phyloP scores from a whole-genome alignment of 2,888 invertebrate species.

The Dryococelus australis region DNA sequence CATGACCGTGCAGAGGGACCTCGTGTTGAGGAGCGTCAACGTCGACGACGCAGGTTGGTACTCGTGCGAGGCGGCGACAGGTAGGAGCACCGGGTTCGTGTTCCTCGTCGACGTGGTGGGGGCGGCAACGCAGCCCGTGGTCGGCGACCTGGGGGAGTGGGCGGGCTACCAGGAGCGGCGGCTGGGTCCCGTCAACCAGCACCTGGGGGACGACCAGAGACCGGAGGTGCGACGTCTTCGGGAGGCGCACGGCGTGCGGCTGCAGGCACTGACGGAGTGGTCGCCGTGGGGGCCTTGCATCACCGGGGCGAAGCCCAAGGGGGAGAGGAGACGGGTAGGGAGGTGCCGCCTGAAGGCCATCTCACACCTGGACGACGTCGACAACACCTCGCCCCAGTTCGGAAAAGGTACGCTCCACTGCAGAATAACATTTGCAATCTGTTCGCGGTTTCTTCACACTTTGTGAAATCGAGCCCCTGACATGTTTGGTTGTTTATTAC shows the following conservation, averaged over 20 bases:
- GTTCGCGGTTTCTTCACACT: too few relatives aligned
- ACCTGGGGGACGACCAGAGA: conserved; percentile 10
- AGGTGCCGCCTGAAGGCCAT: conserved; percentile 60
- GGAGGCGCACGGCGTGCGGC: neutral
- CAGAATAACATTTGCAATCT: too few relatives aligned
- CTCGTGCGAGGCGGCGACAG: conserved; percentile 60
- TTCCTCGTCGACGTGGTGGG: conserved; percentile 58
- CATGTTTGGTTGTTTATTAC: too few relatives aligned
- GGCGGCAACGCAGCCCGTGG: conserved; percentile 50
- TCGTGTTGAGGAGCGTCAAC: conserved; percentile 59
- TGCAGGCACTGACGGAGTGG: conserved; percentile 56
- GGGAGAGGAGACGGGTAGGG: conserved; percentile 58
- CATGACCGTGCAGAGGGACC: conserved; percentile 59
- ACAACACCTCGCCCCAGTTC: too few relatives aligned
- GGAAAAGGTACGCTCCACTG: too few relatives aligned
- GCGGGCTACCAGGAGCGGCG: conserved; percentile 60
- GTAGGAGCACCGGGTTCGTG: conserved; percentile 57
- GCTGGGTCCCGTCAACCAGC: conserved; percentile 56
- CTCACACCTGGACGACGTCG: too few relatives aligned
- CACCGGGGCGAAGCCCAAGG: conserved; percentile 56
- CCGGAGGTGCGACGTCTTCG: conserved; percentile 19
- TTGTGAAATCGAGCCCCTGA: too few relatives aligned
- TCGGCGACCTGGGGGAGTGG: conserved; percentile 62
- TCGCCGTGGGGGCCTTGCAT: conserved; percentile 64
- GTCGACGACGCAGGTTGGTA: conserved; percentile 61